Conservation (phyloP, 2,797 vertebrate genomes). For the Percopsis omiscomaycus region DNA sequence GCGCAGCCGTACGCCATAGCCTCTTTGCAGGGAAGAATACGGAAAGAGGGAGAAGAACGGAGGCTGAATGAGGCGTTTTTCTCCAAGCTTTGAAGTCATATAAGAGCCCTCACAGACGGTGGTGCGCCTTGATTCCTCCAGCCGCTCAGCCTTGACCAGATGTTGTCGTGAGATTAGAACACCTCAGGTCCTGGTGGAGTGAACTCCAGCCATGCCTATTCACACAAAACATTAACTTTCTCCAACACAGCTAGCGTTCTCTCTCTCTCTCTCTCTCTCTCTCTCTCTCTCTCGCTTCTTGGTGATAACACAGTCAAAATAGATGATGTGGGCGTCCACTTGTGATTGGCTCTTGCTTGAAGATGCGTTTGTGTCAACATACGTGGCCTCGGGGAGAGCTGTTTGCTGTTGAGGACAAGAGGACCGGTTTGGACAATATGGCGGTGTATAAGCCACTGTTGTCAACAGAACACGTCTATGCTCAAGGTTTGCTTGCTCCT, state of each 20-base stretch:
- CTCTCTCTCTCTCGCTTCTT: conserved; percentile 29
- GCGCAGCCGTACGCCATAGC: conserved; percentile 11
- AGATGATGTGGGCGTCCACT: conserved; percentile 56
- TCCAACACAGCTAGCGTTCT: conserved; percentile 32
- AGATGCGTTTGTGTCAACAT: conserved; percentile 61
- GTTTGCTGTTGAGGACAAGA: conserved; percentile 47
- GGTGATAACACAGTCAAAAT: conserved; percentile 50
- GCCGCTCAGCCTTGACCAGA: conserved; percentile 52
- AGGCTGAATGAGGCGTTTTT: conserved; percentile 39
- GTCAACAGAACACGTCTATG: not conserved
- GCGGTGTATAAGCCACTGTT: conserved; percentile 9
- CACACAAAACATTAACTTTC: conserved; percentile 60
- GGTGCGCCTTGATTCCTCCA: conserved; percentile 45
- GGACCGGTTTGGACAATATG: conserved; percentile 49
- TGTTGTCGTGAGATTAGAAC: conserved; percentile 63
- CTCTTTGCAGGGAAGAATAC: conserved; percentile 13
- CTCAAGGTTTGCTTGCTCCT: not conserved
- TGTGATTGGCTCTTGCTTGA: conserved; percentile 42
- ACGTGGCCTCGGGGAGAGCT: conserved; percentile 37
- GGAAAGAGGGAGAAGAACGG: conserved; percentile 10
- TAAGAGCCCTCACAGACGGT: conserved; percentile 54
- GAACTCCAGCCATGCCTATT: conserved; percentile 53
- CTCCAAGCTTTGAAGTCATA: conserved; percentile 53
- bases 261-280: conserved; percentile 3
- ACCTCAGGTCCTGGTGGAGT: conserved; percentile 45